These are phyloP conservation scores for Leptinotarsa texana DNA, from an alignment of 1,140 invertebrate species.

Conservation along the genomic window DNA sequence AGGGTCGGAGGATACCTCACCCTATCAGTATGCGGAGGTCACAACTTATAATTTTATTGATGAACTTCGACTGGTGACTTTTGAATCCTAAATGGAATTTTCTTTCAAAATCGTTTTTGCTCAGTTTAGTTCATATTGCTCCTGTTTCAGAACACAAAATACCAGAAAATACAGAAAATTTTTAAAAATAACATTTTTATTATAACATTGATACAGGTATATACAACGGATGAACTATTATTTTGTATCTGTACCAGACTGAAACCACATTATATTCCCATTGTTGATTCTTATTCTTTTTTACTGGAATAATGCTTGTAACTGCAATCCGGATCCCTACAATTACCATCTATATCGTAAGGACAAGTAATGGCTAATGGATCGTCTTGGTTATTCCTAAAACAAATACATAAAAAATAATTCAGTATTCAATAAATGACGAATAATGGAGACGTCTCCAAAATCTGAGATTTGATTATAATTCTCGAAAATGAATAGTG, in stretches of 20 bases:
- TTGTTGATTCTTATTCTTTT: neutral
- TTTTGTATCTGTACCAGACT: neutral
- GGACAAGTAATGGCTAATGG: slow-evolving; percentile 44
- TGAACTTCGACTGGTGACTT: too few relatives aligned
- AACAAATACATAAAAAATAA: slow-evolving; percentile 24
- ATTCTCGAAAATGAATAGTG: too few relatives aligned
- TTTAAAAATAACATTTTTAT: neutral
- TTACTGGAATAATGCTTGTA: slow-evolving; percentile 39
- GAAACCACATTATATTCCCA: neutral
- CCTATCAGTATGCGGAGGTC: too few relatives aligned
- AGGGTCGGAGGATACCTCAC: too few relatives aligned
- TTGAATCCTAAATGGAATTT: too few relatives aligned
- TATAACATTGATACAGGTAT: neutral
- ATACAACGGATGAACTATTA: neutral
- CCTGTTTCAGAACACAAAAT: too few relatives aligned
- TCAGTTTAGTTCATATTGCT: too few relatives aligned
- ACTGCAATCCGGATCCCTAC: slow-evolving; percentile 44
- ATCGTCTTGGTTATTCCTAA: slow-evolving; percentile 34
- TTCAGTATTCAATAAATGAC: neutral
- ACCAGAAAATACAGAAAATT: neutral
- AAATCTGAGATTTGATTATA: neutral
- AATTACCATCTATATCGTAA: slow-evolving; percentile 45
- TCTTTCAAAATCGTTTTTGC: too few relatives aligned
- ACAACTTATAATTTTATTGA: too few relatives aligned
- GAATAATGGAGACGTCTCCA: neutral